Conservation (phyloP, 2,797 vertebrate genomes). For the Cirrhinus molitorella region DNA sequence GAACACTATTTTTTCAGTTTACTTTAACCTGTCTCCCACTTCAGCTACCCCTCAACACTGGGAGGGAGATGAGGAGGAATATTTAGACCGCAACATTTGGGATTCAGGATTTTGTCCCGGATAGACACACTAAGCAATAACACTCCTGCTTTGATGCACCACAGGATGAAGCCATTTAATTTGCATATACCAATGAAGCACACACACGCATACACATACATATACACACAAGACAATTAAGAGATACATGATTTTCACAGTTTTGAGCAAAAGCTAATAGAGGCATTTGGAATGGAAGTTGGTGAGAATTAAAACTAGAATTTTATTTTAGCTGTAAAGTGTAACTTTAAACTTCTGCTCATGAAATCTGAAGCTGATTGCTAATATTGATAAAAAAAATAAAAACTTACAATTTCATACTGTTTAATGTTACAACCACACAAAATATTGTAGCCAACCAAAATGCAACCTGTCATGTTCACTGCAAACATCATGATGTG, state of each 20-base stretch:
- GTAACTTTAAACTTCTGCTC: neutral
- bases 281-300: neutral
- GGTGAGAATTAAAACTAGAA: too few relatives aligned
- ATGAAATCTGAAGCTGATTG: neutral
- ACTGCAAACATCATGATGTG: neutral
- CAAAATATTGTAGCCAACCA: neutral
- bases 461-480: conserved; percentile 6
- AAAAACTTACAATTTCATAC: neutral
- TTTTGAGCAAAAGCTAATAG: neutral
- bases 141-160: conserved; percentile 67
- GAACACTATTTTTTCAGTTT: conserved; percentile 67
- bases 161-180: neutral
- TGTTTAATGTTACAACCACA: neutral
- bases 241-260: neutral
- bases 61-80: conserved; percentile 67
- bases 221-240: neutral
- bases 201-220: neutral
- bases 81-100: conserved; percentile 70
- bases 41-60: conserved; percentile 26
- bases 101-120: conserved; percentile 68
- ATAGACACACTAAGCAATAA: conserved; percentile 72
- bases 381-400: neutral
- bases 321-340: neutral
- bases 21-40: conserved; percentile 66
- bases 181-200: neutral